These are phyloP conservation scores for Homarus americanus DNA, from an alignment of 1,140 invertebrate species.

Conservation along the genomic window DNA sequence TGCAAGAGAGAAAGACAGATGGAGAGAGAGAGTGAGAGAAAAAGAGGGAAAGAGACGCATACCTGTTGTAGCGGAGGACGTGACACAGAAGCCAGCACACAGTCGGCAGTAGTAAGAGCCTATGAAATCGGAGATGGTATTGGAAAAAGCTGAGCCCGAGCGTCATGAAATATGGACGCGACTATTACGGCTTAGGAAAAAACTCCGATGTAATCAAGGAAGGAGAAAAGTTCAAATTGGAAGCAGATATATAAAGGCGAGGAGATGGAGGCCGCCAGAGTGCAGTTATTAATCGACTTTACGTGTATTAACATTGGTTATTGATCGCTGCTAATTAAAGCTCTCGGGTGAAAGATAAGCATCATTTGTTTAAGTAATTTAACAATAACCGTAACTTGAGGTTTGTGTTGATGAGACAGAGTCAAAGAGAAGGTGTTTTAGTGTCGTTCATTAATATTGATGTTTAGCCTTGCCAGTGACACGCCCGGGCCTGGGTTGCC, in stretches of 20 bases:
- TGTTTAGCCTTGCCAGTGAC: too few relatives aligned
- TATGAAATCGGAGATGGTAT: not conserved
- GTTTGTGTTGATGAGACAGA: too few relatives aligned
- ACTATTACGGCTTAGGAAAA: too few relatives aligned
- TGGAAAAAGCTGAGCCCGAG: not conserved
- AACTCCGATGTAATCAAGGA: not conserved
- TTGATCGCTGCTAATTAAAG: not conserved
- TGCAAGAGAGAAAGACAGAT: not conserved
- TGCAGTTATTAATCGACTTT: not conserved
- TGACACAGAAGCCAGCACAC: too few relatives aligned
- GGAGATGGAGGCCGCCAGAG: not conserved
- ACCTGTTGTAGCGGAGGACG: too few relatives aligned
- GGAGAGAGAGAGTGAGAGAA: not conserved
- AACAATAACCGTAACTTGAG: not conserved
- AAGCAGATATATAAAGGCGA: not conserved
- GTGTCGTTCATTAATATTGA: too few relatives aligned
- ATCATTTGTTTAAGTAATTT: not conserved
- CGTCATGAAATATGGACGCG: not conserved
- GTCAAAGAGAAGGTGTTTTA: too few relatives aligned
- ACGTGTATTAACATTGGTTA: not conserved
- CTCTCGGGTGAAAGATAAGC: not conserved
- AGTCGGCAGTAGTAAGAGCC: too few relatives aligned
- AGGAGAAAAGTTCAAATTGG: constrained; percentile 17
- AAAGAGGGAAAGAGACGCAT: not conserved
- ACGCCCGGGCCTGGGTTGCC: too few relatives aligned